A percentile compares a stretch with the other conserved stretches of the same genome.
phyloP scores from a whole-genome alignment of 2,797 vertebrate species.

The Eurystomus glaucurus region DNA sequence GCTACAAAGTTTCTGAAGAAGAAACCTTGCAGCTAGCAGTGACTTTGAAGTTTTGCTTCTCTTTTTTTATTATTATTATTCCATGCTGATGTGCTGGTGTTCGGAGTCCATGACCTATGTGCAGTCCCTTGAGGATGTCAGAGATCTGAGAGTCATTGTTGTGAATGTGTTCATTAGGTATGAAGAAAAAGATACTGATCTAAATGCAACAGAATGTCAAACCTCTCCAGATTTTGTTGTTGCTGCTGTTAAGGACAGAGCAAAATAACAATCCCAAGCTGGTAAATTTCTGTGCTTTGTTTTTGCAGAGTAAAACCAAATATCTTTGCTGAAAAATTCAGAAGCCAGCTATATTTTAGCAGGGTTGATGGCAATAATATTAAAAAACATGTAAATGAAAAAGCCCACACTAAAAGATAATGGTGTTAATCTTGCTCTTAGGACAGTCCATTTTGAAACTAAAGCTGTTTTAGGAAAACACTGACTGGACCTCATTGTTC shows the following conservation, averaged over 20 bases:
- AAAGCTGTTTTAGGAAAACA: not conserved
- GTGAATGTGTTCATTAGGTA: constrained; percentile 69
- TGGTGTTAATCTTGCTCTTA: not conserved
- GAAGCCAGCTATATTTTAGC: not conserved
- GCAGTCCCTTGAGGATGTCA: constrained; percentile 62
- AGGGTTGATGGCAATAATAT: not conserved
- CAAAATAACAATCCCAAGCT: not conserved
- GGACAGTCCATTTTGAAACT: not conserved
- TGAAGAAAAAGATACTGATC: constrained; percentile 68
- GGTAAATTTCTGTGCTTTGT: not conserved
- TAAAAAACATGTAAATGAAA: not conserved
- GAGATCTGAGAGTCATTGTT: constrained; percentile 78
- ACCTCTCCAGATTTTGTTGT: constrained; percentile 51
- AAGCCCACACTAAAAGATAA: not conserved
- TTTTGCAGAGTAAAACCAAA: constrained; percentile 29
- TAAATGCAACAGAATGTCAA: constrained; percentile 73
- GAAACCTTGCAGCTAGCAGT: constrained; percentile 49
- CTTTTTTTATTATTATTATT: constrained; percentile 39
- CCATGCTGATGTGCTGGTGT: constrained; percentile 40
- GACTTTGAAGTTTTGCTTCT: constrained; percentile 74
- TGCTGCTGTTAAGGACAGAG: not conserved
- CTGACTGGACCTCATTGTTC: not conserved
- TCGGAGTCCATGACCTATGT: constrained; percentile 64
- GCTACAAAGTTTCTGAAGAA: constrained; percentile 68
- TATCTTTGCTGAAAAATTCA: constrained; percentile 4